phyloP scores from a whole-genome alignment of 2,113 vertebrate genomes.

The Catharus minimus region DNA sequence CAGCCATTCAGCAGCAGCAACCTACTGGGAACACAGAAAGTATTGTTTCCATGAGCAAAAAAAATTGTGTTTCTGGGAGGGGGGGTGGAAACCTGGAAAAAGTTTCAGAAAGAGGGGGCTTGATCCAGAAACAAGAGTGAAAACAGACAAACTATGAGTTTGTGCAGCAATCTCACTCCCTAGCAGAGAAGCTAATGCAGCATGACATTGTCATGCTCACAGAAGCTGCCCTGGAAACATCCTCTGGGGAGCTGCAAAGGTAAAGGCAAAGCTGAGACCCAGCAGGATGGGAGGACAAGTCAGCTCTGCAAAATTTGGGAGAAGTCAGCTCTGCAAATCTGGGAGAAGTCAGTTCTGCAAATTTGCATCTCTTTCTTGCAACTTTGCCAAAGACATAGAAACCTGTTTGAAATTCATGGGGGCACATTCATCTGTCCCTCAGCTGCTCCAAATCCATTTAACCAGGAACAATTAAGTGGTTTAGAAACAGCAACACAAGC shows the following conservation, averaged over 20 bases:
- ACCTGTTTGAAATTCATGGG: constrained; percentile 52
- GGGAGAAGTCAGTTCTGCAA: neutral
- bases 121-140: neutral
- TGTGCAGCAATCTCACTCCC: rapidly evolving
- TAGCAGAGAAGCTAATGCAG: neutral
- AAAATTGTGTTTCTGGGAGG: neutral
- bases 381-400: neutral
- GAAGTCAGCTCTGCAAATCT: neutral
- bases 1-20: neutral
- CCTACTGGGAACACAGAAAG: neutral
- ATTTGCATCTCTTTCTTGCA: neutral
- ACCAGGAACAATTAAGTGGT: constrained; percentile 11
- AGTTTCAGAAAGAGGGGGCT: neutral
- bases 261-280: neutral
- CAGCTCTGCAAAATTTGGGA: neutral
- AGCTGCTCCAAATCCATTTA: constrained; percentile 50
- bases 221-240: neutral
- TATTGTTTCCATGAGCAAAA: neutral
- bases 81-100: neutral
- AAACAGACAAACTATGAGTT: neutral
- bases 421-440: constrained; percentile 22
- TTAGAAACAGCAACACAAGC: constrained; percentile 5
- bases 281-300: neutral
- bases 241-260: neutral
- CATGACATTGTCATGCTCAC: rapidly evolving